Evolutionary conservation across 2,888 invertebrate species (phyloP).

Genomic region (Drosophila sordidula): DNA sequence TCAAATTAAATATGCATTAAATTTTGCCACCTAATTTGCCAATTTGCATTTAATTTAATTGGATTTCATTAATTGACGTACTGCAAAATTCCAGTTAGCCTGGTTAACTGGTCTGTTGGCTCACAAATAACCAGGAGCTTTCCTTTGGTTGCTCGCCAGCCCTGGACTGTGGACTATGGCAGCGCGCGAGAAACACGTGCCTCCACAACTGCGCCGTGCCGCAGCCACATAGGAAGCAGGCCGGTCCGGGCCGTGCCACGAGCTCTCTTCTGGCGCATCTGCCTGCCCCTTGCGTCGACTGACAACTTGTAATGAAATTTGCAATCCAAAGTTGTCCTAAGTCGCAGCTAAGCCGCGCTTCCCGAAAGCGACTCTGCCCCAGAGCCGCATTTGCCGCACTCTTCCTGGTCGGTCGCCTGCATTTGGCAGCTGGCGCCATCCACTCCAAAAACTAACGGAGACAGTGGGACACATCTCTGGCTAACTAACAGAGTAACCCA

Average conservation of each 20-base stretch:
- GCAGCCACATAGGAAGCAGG: conserved; percentile 21
- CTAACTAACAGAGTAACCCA: conserved; percentile 57
- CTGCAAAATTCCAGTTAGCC: no score
- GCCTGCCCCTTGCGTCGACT: conserved; percentile 15
- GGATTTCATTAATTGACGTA: no score
- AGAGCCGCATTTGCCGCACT: background rate
- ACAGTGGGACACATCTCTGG: conserved; percentile 10
- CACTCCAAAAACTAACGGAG: conserved; percentile 3
- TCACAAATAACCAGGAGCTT: no score
- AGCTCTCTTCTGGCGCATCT: conserved; percentile 2
- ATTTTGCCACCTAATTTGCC: no score
- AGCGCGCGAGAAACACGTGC: conserved; percentile 52
- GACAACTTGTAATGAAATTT: conserved; percentile 63
- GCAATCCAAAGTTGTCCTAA: conserved; percentile 64
- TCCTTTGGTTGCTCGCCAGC: conserved; percentile 17
- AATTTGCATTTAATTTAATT: no score
- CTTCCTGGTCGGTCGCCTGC: background rate
- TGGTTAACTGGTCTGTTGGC: no score
- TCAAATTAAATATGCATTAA: no score
- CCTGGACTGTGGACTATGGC: conserved; percentile 27
- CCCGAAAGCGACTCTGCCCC: conserved; percentile 28
- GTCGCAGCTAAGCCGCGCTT: conserved; percentile 58
- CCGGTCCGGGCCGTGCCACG: conserved; percentile 11
- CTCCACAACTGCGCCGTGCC: conserved; percentile 12
- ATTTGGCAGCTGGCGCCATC: conserved; percentile 18